Conservation (phyloP, 2,888 invertebrate genomes). For the Zygaena filipendulae region DNA sequence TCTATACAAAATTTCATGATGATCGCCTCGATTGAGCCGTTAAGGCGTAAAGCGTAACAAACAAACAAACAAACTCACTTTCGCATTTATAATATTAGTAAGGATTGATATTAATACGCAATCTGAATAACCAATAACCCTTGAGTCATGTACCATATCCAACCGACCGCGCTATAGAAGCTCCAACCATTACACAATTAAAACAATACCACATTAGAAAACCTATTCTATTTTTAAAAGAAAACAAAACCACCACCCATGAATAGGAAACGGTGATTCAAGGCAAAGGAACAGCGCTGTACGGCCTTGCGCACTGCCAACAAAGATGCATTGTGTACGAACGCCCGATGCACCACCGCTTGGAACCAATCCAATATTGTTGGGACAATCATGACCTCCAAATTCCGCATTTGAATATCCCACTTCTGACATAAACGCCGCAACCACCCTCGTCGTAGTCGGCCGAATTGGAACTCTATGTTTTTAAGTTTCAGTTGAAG, state of each 20-base stretch:
- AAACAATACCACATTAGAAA: slow-evolving; percentile 29
- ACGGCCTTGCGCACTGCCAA: slow-evolving; percentile 40
- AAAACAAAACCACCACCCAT: slow-evolving; percentile 11
- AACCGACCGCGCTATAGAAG: background rate
- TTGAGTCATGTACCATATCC: too few relatives aligned
- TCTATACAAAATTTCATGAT: too few relatives aligned
- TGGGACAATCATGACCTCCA: slow-evolving; percentile 27
- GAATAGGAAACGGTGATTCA: slow-evolving; percentile 33
- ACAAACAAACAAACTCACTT: too few relatives aligned
- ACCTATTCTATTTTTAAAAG: slow-evolving; percentile 27
- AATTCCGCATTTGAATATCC: slow-evolving; percentile 52
- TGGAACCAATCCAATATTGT: slow-evolving; percentile 66
- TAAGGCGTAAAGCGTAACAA: too few relatives aligned
- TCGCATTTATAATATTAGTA: too few relatives aligned
- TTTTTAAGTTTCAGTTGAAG: background rate
- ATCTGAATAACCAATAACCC: too few relatives aligned
- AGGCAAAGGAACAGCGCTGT: slow-evolving; percentile 36
- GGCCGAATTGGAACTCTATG: slow-evolving; percentile 15
- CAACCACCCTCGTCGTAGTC: slow-evolving; percentile 17
- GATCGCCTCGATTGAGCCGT: too few relatives aligned
- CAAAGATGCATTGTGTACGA: slow-evolving; percentile 56
- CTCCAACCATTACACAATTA: slow-evolving; percentile 19
- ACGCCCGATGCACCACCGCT: slow-evolving; percentile 32
- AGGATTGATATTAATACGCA: too few relatives aligned
- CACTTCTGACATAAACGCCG: slow-evolving; percentile 19